Base-by-base conservation (phyloP, 2,888 invertebrate species). In the Drepanosiphum platanoidis region DNA sequence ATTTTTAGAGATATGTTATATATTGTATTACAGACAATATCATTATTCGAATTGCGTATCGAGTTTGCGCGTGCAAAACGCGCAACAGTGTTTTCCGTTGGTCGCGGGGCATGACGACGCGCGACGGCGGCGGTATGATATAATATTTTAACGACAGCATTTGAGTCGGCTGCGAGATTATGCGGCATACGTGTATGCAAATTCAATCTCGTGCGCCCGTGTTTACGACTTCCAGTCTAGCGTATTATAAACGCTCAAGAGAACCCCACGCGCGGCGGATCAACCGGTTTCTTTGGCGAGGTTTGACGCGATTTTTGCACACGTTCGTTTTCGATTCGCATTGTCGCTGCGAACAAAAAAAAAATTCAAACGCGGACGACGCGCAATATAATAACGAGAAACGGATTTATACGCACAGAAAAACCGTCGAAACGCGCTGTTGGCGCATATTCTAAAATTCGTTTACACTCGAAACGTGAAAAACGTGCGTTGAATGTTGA, bases 251-350 rank as follows among this genome's bases (percentile, higher is more conserved):
- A 46, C n/a, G 42, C 68, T 39, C 27, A 68, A 42, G 66, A 68
- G 22, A 79, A 42, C 34, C 30, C 42, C 11, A 52, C 68, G 9
- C 46, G 32, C 27, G n/a, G n/a, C n/a, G n/a, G n/a, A n/a, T 11
- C 52, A 52, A 80, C 80, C 80, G 68, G 80, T 80, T 80, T 34
- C 1, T 52, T 11, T 58, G 52, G 74, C 34, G 34, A 70, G 27
- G 8, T 68, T 42, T 13, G 61, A 77, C 42, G n/a, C n/a, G 78
- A 66, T 78, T 80, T 80, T 70, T 80, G 68, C 68, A 68, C 52
- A 52, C 32, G 34, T 70, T 34, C 22, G 18, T 78, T 32, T 66
- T 78, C 15, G 5, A 36, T 36, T 34, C 52, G 4, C 22, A 42
- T 32, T 7, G 30, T 32, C 15, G 30, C 68, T 15, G 0, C 46